Conservation (phyloP, 2,113 vertebrate species). For the Gasterosteus nipponicus region DNA sequence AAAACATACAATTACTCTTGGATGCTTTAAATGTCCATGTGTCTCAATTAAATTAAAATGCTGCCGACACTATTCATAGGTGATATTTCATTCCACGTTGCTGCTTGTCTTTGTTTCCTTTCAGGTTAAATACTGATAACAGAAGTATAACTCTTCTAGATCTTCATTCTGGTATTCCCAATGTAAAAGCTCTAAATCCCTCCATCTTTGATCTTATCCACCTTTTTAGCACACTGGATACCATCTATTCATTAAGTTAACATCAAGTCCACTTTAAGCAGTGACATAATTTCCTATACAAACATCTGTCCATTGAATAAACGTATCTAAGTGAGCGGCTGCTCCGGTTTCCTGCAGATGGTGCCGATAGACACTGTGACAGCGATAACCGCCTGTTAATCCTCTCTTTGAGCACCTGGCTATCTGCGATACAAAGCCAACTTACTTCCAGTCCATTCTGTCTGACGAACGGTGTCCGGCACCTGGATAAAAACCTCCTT, state of each 20-base stretch:
- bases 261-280: not conserved
- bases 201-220: not conserved
- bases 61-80: too few relatives aligned
- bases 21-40: too few relatives aligned
- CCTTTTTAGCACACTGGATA: not conserved
- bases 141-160: not conserved
- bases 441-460: slow-evolving; percentile 54
- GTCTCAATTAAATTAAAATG: too few relatives aligned
- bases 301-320: not conserved
- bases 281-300: not conserved
- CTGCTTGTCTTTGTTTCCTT: not conserved
- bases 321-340: not conserved
- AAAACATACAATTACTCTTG: too few relatives aligned
- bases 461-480: slow-evolving; percentile 47
- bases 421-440: slow-evolving; percentile 55
- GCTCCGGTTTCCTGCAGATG: slow-evolving; percentile 33
- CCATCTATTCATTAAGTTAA: not conserved
- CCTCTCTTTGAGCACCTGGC: slow-evolving; percentile 40
- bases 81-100: too few relatives aligned
- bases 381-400: slow-evolving; percentile 50
- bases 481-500: slow-evolving; percentile 27
- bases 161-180: not conserved
- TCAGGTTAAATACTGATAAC: not conserved
- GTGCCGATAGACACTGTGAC: slow-evolving; percentile 23
- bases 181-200: not conserved